Evolutionary conservation across 2,888 invertebrate genomes (phyloP).

Genomic region (Crioceris asparagi): DNA sequence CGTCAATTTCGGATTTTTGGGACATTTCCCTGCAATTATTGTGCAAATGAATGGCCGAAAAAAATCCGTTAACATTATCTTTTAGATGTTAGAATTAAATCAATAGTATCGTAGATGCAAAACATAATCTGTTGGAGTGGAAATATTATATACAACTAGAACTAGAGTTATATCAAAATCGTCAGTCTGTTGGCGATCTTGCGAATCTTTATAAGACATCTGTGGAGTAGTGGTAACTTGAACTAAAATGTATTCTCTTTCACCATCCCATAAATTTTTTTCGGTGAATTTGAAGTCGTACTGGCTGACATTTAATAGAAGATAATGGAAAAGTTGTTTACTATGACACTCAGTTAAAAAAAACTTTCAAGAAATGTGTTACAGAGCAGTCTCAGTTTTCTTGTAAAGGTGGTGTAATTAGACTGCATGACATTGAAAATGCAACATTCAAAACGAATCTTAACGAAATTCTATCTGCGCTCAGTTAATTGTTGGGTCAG

Average conservation of each 20-base stretch:
- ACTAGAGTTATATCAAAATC: slow-evolving; percentile 58
- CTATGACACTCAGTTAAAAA: too few species aligned
- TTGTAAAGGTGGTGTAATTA: too few species aligned
- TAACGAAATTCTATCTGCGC: too few species aligned
- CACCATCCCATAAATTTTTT: slow-evolving; percentile 42
- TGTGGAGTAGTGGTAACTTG: slow-evolving; percentile 47
- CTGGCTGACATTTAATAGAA: slow-evolving; percentile 54
- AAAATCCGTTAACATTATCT: slow-evolving; percentile 37
- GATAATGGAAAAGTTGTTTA: slow-evolving; percentile 56
- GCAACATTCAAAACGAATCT: too few species aligned
- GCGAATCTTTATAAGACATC: slow-evolving; percentile 47
- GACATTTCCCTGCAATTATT: too few species aligned
- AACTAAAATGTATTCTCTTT: slow-evolving; percentile 51
- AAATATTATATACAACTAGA: slow-evolving; percentile 53
- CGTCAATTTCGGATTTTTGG: slow-evolving; percentile 52
- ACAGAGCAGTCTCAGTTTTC: too few species aligned
- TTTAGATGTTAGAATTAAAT: slow-evolving; percentile 49
- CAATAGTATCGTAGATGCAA: slow-evolving; percentile 48
- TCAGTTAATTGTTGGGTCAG: too few species aligned
- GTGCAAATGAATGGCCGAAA: too few species aligned
- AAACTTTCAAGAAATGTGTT: too few species aligned
- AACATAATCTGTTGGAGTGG: slow-evolving; percentile 32
- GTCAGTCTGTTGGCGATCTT: slow-evolving; percentile 49
- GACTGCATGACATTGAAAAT: too few species aligned
- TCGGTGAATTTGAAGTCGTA: slow-evolving; percentile 57